Evolutionary conservation across 2,113 vertebrate genomes (phyloP).

Genomic region (Leptodactylus fuscus): DNA sequence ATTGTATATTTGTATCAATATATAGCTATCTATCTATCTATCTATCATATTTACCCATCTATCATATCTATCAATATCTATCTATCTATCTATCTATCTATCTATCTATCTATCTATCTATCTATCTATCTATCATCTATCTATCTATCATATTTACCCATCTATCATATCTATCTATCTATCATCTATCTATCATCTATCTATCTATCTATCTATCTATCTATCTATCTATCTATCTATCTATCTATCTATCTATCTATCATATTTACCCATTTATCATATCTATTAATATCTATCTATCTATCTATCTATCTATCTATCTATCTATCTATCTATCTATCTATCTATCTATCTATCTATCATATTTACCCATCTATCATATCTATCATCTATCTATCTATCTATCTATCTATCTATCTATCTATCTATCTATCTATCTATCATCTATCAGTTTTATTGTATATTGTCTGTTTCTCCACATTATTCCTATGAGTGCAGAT

Average conservation of each 20-base stretch:
- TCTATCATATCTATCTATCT: not conserved
- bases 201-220: not conserved
- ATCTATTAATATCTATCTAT: not conserved
- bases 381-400: not conserved
- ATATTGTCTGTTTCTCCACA: not conserved
- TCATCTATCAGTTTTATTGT: not conserved
- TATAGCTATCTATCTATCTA: not conserved
- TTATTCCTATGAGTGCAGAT: no score
- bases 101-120: not conserved
- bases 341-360: not conserved
- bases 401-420: not conserved
- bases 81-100: not conserved
- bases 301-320: not conserved
- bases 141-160: not conserved
- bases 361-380: not conserved
- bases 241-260: not conserved
- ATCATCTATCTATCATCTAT: not conserved
- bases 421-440: constrained; percentile 2
- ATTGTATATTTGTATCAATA: not conserved
- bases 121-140: not conserved
- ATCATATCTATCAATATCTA: no score
- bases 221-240: not conserved
- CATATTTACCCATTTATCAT: not conserved
- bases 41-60: not conserved
- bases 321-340: not conserved